phyloP scores from a whole-genome alignment of 2,888 invertebrate species.

The Epistrophe eligans region DNA sequence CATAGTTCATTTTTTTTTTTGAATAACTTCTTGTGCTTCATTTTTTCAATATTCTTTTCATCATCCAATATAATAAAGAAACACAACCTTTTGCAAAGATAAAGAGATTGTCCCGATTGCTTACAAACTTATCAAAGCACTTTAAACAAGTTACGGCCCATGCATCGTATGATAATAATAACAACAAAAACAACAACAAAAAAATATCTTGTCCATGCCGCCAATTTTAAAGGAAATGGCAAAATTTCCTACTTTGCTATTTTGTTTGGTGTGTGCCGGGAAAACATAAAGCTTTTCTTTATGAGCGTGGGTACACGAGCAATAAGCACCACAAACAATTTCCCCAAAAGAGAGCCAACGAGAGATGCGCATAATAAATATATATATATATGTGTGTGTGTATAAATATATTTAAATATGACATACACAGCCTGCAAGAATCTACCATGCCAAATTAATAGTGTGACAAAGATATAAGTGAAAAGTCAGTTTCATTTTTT shows the following conservation, averaged over 20 bases:
- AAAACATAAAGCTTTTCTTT: slow-evolving; percentile 59
- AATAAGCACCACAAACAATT: slow-evolving; percentile 38
- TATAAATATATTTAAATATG: slow-evolving; percentile 11
- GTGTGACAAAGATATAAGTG: neutral
- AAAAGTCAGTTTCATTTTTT: no score
- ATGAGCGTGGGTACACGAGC: slow-evolving; percentile 23
- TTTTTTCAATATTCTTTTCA: slow-evolving; percentile 5
- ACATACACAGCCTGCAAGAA: slow-evolving; percentile 2
- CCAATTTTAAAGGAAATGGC: slow-evolving; percentile 33
- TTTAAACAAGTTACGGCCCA: slow-evolving; percentile 53
- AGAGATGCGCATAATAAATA: slow-evolving; percentile 70
- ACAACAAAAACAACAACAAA: neutral
- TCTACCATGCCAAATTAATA: slow-evolving; percentile 22
- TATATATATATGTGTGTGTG: neutral
- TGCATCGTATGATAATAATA: neutral
- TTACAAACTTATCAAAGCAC: slow-evolving; percentile 33
- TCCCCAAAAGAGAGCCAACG: slow-evolving; percentile 44
- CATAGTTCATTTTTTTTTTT: neutral
- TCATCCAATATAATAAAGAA: slow-evolving; percentile 6
- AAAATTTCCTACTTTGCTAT: slow-evolving; percentile 40
- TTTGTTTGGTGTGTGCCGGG: slow-evolving; percentile 51
- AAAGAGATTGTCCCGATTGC: slow-evolving; percentile 13
- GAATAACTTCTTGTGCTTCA: slow-evolving; percentile 1
- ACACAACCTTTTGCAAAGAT: slow-evolving; percentile 11
- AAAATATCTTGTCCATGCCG: slow-evolving; percentile 28